A percentile compares a stretch with the other conserved stretches of the same genome.
phyloP scores from a whole-genome alignment of 2,113 vertebrate species.

The Phodopus roborovskii region DNA sequence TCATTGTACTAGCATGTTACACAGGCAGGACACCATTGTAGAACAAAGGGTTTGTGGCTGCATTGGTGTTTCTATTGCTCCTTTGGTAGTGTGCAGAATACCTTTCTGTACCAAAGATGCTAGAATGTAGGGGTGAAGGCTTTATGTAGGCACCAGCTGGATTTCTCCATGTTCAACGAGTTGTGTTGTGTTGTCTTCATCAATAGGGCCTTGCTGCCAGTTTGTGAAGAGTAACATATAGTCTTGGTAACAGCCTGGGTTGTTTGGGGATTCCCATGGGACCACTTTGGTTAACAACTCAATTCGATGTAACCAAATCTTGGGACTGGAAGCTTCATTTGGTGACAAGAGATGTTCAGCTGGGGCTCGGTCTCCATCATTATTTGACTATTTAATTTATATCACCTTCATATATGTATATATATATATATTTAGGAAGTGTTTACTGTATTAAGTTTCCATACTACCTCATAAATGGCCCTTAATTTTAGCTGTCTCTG shows the following conservation, averaged over 20 bases:
- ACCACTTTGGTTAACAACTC: background rate
- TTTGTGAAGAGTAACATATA: background rate
- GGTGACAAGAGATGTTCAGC: background rate
- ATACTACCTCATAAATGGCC: background rate
- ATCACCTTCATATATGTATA: background rate
- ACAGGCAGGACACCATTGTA: background rate
- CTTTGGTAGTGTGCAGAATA: background rate
- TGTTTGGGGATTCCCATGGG: background rate
- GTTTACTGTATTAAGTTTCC: background rate
- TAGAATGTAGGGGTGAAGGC: background rate
- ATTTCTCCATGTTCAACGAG: background rate
- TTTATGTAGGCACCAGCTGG: background rate
- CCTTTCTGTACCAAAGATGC: background rate
- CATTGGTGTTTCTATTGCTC: background rate
- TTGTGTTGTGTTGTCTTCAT: background rate
- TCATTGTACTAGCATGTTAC: background rate
- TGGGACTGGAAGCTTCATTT: background rate
- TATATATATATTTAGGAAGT: background rate
- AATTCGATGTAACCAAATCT: background rate
- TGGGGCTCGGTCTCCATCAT: background rate
- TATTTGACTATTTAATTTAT: background rate
- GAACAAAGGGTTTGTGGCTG: background rate
- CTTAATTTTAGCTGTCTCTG: background rate
- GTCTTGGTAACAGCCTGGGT: background rate
- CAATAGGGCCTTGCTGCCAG: background rate